Evolutionary conservation across 2,113 vertebrate species (phyloP), one percentile per base, ranked within the genome.

Genomic region (Hemicordylus capensis): DNA sequence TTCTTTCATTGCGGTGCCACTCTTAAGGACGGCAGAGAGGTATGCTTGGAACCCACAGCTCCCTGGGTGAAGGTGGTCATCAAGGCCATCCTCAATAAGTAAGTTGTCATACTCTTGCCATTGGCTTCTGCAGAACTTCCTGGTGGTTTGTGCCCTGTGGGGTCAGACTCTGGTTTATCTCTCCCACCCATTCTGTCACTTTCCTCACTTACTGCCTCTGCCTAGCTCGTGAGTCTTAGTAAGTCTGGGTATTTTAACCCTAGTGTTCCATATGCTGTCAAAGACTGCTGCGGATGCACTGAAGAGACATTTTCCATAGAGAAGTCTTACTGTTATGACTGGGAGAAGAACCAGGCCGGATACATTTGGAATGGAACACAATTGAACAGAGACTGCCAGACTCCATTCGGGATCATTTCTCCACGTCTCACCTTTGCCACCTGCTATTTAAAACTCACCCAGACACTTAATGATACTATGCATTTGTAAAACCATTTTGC

Each of bases 41-140:
- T 96, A 58, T 97, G 97, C 88, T 88, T 97, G 83, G 85, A 97
- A 20, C 96, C 96, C 83, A 92, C 89, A 8, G 89, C 91, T 64
- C 46, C 63, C 20, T 97, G 96, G 97, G 96, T 97, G 2, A 91
- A 96, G 87, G 73, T 56, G 39, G 94, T 96, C 2, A 8, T 95
- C 19, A 91, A 90, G 48, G 84, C 89, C 39, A 89, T 96, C 26
- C 59, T 95, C 86, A 85, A 94, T 51, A 94, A 70, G 95, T 96
- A 92, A 94, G 93, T 89, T 7, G 2, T 90, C 87, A n/a, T n/a
- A n/a, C 10, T 28, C 3, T 84, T 46, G 70, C 61, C 9, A 0
- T 81, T 58, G 69, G 2, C 34, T 2, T 37, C n/a, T n/a, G n/a
- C n/a, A n/a, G n/a, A n/a, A n/a, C n/a, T n/a, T 63, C 39, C 3